Percentiles rank a stretch among this genome's conserved stretches.
Evolutionary conservation across 2,113 vertebrate species (phyloP).

Genomic region (Reinhardtius hippoglossoides): DNA sequence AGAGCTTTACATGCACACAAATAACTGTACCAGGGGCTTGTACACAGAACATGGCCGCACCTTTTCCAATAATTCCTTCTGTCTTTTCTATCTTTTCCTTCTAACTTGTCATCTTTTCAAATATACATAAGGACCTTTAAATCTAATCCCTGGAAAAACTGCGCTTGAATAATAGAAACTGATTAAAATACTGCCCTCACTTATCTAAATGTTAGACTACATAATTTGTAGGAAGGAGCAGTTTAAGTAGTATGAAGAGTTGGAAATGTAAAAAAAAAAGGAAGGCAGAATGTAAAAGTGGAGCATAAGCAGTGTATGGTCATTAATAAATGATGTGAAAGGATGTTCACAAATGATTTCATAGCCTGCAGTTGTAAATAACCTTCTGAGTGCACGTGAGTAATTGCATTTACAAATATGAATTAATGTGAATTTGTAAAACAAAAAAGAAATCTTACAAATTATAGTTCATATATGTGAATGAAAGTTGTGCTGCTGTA

Average conservation of each 20-base stretch:
- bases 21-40: background rate
- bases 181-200: too few relatives aligned
- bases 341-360: background rate
- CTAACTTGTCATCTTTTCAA: background rate
- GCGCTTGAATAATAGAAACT: too few relatives aligned
- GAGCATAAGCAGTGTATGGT: background rate
- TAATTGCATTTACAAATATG: background rate
- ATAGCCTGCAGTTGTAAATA: background rate
- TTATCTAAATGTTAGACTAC: background rate
- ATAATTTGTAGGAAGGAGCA: background rate
- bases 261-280: background rate
- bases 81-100: background rate
- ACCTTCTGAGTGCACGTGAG: background rate
- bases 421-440: background rate
- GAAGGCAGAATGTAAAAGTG: background rate
- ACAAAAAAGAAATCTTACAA: background rate
- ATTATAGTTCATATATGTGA: too few relatives aligned
- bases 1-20: background rate
- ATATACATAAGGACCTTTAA: background rate
- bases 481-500: too few relatives aligned
- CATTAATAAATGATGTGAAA: background rate
- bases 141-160: too few relatives aligned
- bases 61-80: background rate
- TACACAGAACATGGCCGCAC: background rate
- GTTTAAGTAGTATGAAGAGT: background rate